A percentile compares a stretch with the other conserved stretches of the same genome.
Conservation (phyloP, 2,888 invertebrate genomes). For the Catonia carolina region DNA sequence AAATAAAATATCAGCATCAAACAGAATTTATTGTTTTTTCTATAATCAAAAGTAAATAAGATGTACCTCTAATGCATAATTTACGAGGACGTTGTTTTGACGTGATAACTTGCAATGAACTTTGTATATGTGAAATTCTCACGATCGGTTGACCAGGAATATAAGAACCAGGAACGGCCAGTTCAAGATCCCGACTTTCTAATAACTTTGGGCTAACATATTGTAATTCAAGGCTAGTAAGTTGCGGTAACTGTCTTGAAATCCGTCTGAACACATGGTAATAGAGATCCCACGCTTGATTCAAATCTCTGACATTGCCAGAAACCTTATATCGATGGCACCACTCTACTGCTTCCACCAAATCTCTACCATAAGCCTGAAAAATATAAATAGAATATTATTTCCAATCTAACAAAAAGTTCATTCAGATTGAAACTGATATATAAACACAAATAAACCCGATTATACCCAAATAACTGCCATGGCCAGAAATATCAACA, state of each 20-base stretch:
- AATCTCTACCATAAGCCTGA: slow-evolving; percentile 84
- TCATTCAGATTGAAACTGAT: too few relatives aligned
- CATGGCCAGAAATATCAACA: too few relatives aligned
- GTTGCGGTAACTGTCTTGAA: slow-evolving; percentile 86
- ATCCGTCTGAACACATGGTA: slow-evolving; percentile 97
- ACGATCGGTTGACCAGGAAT: slow-evolving; percentile 86
- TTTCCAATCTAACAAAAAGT: too few relatives aligned
- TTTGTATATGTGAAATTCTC: slow-evolving; percentile 82
- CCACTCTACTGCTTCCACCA: slow-evolving; percentile 93
- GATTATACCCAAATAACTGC: too few relatives aligned
- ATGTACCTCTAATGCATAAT: slow-evolving; percentile 67
- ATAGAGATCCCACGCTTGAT: slow-evolving; percentile 98
- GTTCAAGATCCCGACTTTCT: slow-evolving; percentile 82
- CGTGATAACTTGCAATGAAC: slow-evolving; percentile 90
- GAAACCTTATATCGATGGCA: slow-evolving; percentile 84
- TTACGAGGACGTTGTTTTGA: slow-evolving; percentile 97
- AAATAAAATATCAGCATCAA: too few relatives aligned
- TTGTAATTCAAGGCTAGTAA: slow-evolving; percentile 85
- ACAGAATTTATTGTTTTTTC: too few relatives aligned
- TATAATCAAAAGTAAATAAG: not conserved
- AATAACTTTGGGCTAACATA: slow-evolving; percentile 92
- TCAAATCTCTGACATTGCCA: slow-evolving; percentile 81
- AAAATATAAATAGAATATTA: too few relatives aligned
- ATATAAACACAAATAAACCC: too few relatives aligned
- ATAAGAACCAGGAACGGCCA: slow-evolving; percentile 97